Base-by-base conservation (phyloP, 2,797 vertebrate genomes). In the Pseudochaenichthys georgianus region DNA sequence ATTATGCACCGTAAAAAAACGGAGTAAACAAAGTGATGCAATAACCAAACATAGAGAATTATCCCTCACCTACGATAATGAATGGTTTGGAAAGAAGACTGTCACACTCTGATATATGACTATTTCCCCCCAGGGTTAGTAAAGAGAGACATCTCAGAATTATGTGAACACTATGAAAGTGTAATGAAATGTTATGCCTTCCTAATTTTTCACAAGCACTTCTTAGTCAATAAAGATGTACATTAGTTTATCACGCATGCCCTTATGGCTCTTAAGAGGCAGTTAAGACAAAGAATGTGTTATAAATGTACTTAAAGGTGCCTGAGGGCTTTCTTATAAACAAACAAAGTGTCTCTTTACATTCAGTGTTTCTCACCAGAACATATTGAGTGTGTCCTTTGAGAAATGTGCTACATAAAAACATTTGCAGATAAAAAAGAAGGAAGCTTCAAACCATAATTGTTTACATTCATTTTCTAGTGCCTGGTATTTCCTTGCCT, bases 1-100 rank as follows among this genome's bases (percentile, higher is more conserved):
- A 81, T 88, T 74, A 71, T 63, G n/a, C 48, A 46, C 62, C 63
- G 6, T 52, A 55, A 77, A 80, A 82, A 28, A 78, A 60, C n/a
- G 16, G 13, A 34, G 73, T 41, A 60, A 80, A 80, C 63, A 72
- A 80, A 77, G 48, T 50, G 38, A 80, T 63, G n/a, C 15, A 51
- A 58, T n/a, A 31, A 53, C 45, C 54, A 52, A 61, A 75, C 72
- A 70, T n/a, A 28, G 45, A 61, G 17, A 64, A 23, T 45, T 12
- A 45, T 64, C 17, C 43, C 11, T 48, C 34, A 45, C 13, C 1
- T 23, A 60, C 13, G 8, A 43, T 2, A 13, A 28, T 13, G 13
- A 45, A 63, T 28, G 31, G 53, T 41, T 69, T 58, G n/a, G 23
- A 17, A 38, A 82, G 61, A 70, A 21, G 13, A 48, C 17, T 19